Percentiles rank a stretch among this genome's conserved stretches.
These are phyloP conservation scores for Choristoneura rosaceana DNA, from an alignment of 2,888 invertebrate genomes.

Conservation along the genomic window DNA sequence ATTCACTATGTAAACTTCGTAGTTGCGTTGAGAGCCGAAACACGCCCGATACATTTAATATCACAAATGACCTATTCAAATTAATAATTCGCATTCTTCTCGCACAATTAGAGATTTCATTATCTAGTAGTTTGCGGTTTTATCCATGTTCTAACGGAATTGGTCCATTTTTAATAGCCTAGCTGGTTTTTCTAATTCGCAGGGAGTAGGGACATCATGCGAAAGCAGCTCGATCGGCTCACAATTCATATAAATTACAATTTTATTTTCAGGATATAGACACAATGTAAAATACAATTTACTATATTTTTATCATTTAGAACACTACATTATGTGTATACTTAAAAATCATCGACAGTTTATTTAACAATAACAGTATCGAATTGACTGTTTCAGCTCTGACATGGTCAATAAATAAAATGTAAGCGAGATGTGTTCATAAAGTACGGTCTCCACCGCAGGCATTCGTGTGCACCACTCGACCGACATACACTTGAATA, in stretches of 20 bases:
- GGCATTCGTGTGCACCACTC: background rate
- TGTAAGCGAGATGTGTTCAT: slow-evolving; percentile 14
- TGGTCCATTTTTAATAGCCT: slow-evolving; percentile 26
- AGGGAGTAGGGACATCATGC: slow-evolving; percentile 3
- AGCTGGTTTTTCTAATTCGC: background rate
- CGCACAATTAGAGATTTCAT: background rate
- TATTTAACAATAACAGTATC: slow-evolving; percentile 26
- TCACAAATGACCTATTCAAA: slow-evolving; percentile 31
- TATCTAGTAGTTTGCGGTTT: slow-evolving; percentile 16
- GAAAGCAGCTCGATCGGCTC: slow-evolving; percentile 2
- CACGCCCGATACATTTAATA: slow-evolving; percentile 35
- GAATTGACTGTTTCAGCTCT: slow-evolving; percentile 31
- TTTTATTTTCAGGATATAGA: slow-evolving; percentile 26
- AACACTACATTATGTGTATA: slow-evolving; percentile 17
- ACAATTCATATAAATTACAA: slow-evolving; percentile 28
- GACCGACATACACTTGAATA: background rate
- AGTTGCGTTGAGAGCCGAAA: slow-evolving; percentile 35
- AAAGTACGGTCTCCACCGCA: slow-evolving; percentile 8
- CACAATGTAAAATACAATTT: slow-evolving; percentile 28
- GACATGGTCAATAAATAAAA: slow-evolving; percentile 22
- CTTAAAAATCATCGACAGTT: slow-evolving; percentile 8
- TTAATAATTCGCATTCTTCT: slow-evolving; percentile 13
- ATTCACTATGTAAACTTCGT: slow-evolving; percentile 25
- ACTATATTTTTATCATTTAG: slow-evolving; percentile 18
- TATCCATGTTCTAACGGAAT: slow-evolving; percentile 16